Conservation (phyloP, 2,888 invertebrate genomes). For the Aspidapion aeneum region DNA sequence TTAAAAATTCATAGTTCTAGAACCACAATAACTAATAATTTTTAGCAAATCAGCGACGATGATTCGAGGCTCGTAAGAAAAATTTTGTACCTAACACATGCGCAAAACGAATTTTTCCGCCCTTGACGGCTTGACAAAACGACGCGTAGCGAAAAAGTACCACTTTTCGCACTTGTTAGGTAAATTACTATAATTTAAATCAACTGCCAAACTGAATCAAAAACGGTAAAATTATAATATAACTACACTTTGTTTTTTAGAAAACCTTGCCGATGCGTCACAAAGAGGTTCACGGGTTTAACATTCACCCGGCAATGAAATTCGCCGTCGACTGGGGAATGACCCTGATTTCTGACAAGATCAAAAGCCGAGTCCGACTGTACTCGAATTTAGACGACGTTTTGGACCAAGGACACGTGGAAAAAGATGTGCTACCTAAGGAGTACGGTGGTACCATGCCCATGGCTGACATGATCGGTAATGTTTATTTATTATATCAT, state of each 20-base stretch:
- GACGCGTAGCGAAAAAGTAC: no score
- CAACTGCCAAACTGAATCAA: no score
- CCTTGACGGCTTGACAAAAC: no score
- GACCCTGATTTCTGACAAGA: slow-evolving; percentile 73
- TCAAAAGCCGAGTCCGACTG: slow-evolving; percentile 64
- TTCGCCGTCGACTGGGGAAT: slow-evolving; percentile 75
- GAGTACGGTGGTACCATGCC: slow-evolving; percentile 84
- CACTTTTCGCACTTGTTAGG: no score
- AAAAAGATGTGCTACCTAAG: slow-evolving; percentile 59
- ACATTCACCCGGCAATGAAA: slow-evolving; percentile 70
- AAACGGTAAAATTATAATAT: no score
- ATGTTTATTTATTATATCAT: slow-evolving; percentile 28
- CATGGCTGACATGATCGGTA: slow-evolving; percentile 80
- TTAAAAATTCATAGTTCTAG: no score
- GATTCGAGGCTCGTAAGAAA: no score
- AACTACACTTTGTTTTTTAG: slow-evolving; percentile 51
- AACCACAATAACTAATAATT: no score
- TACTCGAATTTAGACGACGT: slow-evolving; percentile 61
- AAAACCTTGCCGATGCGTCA: slow-evolving; percentile 75
- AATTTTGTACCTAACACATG: no score
- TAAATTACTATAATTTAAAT: no score
- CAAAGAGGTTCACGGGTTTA: slow-evolving; percentile 74
- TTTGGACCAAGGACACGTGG: slow-evolving; percentile 42
- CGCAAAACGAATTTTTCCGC: no score
- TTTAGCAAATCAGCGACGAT: no score